phyloP scores from a whole-genome alignment of 2,797 vertebrate genomes.

The Myripristis murdjan region DNA sequence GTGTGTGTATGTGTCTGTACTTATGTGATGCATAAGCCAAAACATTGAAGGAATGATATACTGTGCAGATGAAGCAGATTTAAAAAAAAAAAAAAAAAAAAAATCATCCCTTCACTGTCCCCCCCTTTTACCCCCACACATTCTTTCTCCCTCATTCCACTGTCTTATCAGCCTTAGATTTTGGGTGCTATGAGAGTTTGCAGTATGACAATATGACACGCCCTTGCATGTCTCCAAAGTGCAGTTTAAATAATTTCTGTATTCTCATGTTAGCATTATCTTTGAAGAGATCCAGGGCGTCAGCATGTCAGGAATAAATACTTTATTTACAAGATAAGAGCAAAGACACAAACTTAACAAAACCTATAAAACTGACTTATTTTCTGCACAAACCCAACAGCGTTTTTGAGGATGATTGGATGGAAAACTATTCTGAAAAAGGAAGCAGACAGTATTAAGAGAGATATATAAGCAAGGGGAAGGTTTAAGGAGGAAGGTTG shows the following conservation, averaged over 20 bases:
- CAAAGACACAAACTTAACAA: background rate
- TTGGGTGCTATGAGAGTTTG: background rate
- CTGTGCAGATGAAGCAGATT: background rate
- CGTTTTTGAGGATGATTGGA: no score
- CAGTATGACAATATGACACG: no score
- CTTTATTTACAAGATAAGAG: conserved; percentile 28
- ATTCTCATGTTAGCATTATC: background rate
- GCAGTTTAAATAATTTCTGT: background rate
- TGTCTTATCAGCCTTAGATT: no score
- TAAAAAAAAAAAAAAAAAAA: no score
- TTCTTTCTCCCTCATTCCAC: background rate
- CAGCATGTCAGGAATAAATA: conserved; percentile 7
- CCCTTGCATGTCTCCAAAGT: no score
- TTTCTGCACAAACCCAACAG: no score
- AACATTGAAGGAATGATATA: background rate
- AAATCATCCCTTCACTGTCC: background rate
- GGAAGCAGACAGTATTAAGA: background rate
- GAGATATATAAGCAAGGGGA: background rate
- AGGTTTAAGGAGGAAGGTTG: conserved; percentile 17
- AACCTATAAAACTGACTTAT: background rate
- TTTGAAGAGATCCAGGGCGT: background rate
- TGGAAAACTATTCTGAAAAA: no score
- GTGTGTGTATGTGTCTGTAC: background rate
- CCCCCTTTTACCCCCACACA: background rate
- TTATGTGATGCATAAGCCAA: background rate